Evolutionary conservation across 2,797 vertebrate genomes (phyloP).

Genomic region (Myotis daubentonii): DNA sequence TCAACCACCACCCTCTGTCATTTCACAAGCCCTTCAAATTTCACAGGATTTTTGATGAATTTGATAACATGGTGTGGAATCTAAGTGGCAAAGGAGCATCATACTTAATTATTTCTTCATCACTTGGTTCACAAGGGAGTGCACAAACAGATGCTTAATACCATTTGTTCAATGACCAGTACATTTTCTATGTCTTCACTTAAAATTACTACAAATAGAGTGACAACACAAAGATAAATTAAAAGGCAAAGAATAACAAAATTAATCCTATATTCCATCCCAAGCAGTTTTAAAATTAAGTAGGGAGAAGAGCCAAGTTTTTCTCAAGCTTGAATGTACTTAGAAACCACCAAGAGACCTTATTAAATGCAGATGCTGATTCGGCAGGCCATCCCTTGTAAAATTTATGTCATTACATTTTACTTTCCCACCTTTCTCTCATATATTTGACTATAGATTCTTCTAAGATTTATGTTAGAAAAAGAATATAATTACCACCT

Average conservation of each 20-base stretch:
- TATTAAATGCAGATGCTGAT: background rate
- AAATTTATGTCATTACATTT: conserved; percentile 5
- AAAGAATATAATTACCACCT: background rate
- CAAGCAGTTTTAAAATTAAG: background rate
- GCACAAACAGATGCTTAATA: background rate
- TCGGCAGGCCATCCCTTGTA: background rate
- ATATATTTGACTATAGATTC: background rate
- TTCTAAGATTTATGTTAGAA: background rate
- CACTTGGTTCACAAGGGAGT: background rate
- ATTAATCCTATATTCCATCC: background rate
- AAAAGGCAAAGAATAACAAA: background rate
- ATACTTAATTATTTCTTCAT: background rate
- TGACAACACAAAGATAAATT: background rate
- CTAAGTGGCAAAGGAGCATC: background rate
- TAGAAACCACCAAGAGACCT: background rate
- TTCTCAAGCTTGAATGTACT: background rate
- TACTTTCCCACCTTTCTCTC: conserved; percentile 2
- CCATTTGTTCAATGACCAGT: background rate
- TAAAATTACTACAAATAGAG: background rate
- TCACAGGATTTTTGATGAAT: background rate
- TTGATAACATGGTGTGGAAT: background rate
- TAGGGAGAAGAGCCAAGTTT: background rate
- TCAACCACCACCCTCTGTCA: background rate
- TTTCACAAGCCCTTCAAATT: background rate
- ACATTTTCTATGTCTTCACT: background rate